A percentile compares a stretch with the other conserved stretches of the same genome.
phyloP scores from a whole-genome alignment of 2,797 vertebrate species.

The Smutsia temminckii region DNA sequence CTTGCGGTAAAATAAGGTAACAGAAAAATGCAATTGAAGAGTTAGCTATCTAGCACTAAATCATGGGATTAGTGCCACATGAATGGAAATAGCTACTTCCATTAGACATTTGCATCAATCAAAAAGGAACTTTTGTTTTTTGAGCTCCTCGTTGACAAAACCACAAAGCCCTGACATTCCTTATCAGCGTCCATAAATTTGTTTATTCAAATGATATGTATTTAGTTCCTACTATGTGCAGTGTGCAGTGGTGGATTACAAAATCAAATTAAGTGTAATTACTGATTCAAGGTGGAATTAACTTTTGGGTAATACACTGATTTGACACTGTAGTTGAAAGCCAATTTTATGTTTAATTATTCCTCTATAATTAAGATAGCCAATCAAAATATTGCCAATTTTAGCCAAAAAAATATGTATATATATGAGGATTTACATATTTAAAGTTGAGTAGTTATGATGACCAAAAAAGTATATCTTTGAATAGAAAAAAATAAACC shows the following conservation, averaged over 20 bases:
- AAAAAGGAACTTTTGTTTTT: not conserved
- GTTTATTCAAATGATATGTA: not conserved
- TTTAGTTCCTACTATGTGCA: not conserved
- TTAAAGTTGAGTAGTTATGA: not conserved
- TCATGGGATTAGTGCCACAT: not conserved
- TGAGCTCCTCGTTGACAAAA: not conserved
- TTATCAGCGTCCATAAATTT: not conserved
- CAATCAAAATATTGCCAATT: not conserved
- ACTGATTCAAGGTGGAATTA: not conserved
- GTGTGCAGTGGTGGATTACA: not conserved
- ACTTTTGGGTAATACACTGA: not conserved
- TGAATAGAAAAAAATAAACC: not conserved
- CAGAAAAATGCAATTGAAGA: not conserved
- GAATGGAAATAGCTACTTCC: slow-evolving; percentile 9
- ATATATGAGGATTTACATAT: not conserved
- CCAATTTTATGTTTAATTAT: not conserved
- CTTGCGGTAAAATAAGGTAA: not conserved
- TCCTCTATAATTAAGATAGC: not conserved
- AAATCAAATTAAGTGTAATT: not conserved
- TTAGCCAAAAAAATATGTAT: not conserved
- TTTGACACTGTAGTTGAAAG: not conserved
- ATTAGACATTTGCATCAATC: not conserved
- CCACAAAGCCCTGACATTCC: not conserved
- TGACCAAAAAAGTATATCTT: not conserved
- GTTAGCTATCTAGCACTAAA: not conserved